Conservation (phyloP, 2,113 vertebrate species). For the Grammomys dolichurus region DNA sequence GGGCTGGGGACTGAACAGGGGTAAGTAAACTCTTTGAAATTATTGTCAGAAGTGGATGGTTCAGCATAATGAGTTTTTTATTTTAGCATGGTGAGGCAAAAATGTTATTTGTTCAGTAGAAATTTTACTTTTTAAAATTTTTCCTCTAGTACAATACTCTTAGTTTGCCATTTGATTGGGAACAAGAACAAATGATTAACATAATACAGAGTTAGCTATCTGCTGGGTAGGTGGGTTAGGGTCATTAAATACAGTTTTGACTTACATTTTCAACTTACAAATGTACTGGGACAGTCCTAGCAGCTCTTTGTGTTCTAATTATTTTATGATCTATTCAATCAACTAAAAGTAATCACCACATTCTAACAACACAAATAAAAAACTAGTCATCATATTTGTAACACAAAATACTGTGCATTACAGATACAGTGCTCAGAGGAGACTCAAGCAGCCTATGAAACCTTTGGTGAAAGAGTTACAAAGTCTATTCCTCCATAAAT, state of each 20-base stretch:
- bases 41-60: background rate
- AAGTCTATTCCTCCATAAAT: constrained; percentile 49
- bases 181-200: background rate
- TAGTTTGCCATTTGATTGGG: background rate
- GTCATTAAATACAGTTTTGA: background rate
- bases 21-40: background rate
- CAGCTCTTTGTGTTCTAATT: constrained; percentile 16
- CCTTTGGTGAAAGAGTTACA: constrained; percentile 48
- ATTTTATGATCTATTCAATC: constrained; percentile 15
- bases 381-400: constrained; percentile 14
- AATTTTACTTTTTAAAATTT: background rate
- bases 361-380: constrained; percentile 63
- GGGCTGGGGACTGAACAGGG: background rate
- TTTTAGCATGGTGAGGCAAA: background rate
- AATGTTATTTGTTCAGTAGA: background rate
- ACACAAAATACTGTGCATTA: constrained; percentile 4
- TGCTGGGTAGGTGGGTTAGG: background rate
- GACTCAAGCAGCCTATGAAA: background rate
- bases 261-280: background rate
- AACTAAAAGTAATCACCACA: constrained; percentile 53
- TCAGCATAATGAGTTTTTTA: background rate
- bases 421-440: constrained; percentile 34
- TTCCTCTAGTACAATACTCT: background rate
- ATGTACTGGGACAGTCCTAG: background rate
- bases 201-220: background rate